These are phyloP conservation scores for Tringa solitaria DNA, from an alignment of 2,113 vertebrate genomes.

Conservation along the genomic window DNA sequence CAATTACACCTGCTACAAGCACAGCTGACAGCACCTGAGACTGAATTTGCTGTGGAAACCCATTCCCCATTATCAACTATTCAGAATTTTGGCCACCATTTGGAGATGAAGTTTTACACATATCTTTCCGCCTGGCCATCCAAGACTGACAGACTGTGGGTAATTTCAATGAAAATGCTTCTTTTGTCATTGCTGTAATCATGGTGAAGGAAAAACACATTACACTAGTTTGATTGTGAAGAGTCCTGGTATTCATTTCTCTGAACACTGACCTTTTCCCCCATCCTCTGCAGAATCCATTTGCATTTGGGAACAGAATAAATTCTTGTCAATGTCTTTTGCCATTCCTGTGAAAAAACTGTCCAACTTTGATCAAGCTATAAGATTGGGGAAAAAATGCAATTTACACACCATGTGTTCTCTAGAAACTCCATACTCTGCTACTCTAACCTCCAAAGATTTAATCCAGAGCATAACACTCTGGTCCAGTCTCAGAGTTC, in stretches of 20 bases:
- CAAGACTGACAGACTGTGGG: neutral
- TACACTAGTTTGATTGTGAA: neutral
- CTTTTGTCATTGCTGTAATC: neutral
- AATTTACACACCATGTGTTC: neutral
- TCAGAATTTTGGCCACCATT: neutral
- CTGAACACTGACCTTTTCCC: neutral
- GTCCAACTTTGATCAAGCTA: neutral
- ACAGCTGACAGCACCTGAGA: neutral
- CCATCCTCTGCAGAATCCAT: neutral
- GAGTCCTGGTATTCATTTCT: neutral
- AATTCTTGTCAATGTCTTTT: neutral
- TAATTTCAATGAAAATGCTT: neutral
- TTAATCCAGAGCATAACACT: neutral
- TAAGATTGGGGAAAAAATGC: neutral
- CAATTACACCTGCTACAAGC: neutral
- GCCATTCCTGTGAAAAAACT: neutral
- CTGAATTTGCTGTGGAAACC: neutral
- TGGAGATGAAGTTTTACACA: neutral
- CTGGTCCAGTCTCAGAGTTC: neutral
- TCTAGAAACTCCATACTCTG: neutral
- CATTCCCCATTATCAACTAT: neutral
- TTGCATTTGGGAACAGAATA: neutral
- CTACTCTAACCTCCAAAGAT: neutral
- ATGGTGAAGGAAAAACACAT: neutral
- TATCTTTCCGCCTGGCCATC: neutral